These are phyloP conservation scores for Trilocha varians DNA, from an alignment of 2,888 invertebrate species.

Conservation along the genomic window DNA sequence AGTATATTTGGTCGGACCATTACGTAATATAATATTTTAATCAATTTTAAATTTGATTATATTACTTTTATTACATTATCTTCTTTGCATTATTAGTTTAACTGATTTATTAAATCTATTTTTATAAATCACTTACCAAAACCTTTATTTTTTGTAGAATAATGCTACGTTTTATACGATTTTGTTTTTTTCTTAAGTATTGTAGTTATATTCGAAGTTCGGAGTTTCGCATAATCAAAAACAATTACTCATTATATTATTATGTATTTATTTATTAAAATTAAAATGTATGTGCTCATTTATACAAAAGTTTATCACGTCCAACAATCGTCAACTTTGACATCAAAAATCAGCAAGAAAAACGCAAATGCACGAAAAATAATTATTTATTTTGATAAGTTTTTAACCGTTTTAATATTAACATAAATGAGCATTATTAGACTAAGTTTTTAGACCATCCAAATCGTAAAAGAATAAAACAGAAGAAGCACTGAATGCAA, in stretches of 20 bases:
- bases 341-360: no score
- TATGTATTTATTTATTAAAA: conserved; percentile 1
- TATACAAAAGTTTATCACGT: neutral
- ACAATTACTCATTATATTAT: neutral
- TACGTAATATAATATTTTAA: conserved; percentile 21
- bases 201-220: neutral
- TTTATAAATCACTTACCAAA: conserved; percentile 4
- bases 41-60: conserved; percentile 3
- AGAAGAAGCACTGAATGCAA: conserved; percentile 67
- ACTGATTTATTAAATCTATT: neutral
- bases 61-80: neutral
- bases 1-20: conserved; percentile 12
- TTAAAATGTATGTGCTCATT: neutral
- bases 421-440: neutral
- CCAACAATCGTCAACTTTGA: no score
- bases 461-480: conserved; percentile 24
- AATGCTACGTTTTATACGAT: neutral
- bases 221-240: neutral
- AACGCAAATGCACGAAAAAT: no score
- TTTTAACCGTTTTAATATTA: neutral
- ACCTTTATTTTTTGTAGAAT: conserved; percentile 1
- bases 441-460: neutral
- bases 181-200: neutral
- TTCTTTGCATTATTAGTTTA: neutral
- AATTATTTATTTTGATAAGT: neutral